Evolutionary conservation across 2,113 vertebrate species (phyloP), one percentile per base, ranked within the genome.

Genomic region (Potamarius usumacintae): DNA sequence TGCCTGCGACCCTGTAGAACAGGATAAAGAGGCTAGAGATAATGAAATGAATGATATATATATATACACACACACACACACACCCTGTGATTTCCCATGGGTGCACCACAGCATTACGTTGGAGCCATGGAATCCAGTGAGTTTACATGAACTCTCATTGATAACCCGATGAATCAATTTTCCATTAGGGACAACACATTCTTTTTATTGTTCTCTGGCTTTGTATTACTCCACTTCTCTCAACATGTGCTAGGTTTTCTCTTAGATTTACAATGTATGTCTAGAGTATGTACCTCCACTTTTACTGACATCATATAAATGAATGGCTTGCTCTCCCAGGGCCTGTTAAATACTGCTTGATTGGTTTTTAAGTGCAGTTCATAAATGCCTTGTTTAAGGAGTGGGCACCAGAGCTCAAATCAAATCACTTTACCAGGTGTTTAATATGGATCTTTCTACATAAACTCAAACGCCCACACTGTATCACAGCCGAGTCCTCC

Each of bases 391-490:
- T 87, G 78, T 88, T 90, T 91, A 92, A 90, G 89, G 86, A 89
- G 85, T 87, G 80, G 63, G 63, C 83, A 88, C 57, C n/a, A n/a
- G 79, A 15, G 85, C 86, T 87, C 42, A 78, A 86, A 58, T 91
- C 88, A 83, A 89, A 88, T 72, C 58, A 89, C 82, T 76, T 27
- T 89, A 88, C 90, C 91, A 77, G 83, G 88, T 82, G 90, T 82
- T 82, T 71, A 48, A 81, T 30, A 67, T 78, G 52, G 89, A 91
- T 88, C 57, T 87, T 92, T 87, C 69, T 89, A 92, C 89, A 89
- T 92, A 90, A 91, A 93, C 91, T 87, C 89, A 17, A 88, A 85
- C 30, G 83, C 89, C 89, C 55, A 84, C 83, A 74, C 87, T 58
- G 87, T 85, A 0, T 50, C 30, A 76, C 88, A 91, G 90, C 91